Base-by-base conservation (phyloP, 2,888 invertebrate genomes). In the Platycheirus rosarum region DNA sequence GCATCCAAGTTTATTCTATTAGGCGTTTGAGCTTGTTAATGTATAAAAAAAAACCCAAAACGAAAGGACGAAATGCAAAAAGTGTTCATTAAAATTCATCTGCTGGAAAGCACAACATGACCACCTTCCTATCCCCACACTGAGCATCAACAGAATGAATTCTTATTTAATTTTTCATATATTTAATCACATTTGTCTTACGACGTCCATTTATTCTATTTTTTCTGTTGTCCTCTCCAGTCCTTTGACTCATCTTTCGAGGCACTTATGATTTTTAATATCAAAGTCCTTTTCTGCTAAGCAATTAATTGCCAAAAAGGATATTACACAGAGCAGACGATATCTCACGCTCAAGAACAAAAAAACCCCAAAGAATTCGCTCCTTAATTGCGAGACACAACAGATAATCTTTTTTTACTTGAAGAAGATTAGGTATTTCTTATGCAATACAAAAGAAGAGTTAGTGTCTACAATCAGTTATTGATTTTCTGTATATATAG, bases 41-140 rank as follows among this genome's bases (percentile, higher is more conserved):
- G 16, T 14, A 23, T 60, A 8, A 4, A 1, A 8, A 8, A 8
- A 32, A 5, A 20, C 40, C 49, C n/a, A 26, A 37, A 32, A 23
- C 16, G 14, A 7, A 40, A 69, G 55, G 40, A 76, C 26, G 13
- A 29, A 68, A 32, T 20, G 14, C 35, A 53, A 37, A 37, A 23
- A 60, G 53, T 5, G 48, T 63, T 76, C 76, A 76, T 76, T 55
- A 76, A 70, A 76, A 70, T 76, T 70, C 76, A 46, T 63, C 55
- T 18, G 16, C 14, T 20, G 20, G 18, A 53, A 46, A 40, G 37
- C 29, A 68, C 35, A 16, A 32, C 51, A 14, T 62, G 60, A 53
- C 37, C 14, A n/a, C 37, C 46, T 13, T 8, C 2, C 14, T 66
- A 14, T 9, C 16, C 14, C 20, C 29, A 3, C 60, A 20, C 20